phyloP scores from a whole-genome alignment of 2,888 invertebrate genomes.

The Diabrotica balteata region DNA sequence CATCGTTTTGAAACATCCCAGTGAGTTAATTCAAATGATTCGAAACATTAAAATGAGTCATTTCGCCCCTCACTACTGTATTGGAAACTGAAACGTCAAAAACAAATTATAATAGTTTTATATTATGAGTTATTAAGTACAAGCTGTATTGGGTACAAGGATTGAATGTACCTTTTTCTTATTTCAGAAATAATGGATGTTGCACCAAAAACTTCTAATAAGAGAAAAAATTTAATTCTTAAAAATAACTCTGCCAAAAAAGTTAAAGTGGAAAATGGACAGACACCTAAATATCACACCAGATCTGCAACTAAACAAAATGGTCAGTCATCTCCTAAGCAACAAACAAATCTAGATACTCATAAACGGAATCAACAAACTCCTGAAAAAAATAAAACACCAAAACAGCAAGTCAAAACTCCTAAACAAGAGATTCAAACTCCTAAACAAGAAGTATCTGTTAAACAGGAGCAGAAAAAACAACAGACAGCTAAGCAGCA shows the following conservation, averaged over 20 bases:
- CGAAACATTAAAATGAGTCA: too few species aligned
- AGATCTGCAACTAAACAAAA: conserved; percentile 7
- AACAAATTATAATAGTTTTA: too few species aligned
- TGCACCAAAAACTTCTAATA: conserved; percentile 24
- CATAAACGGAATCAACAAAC: conserved; percentile 16
- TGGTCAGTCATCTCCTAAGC: conserved; percentile 1
- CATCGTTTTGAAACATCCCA: too few species aligned
- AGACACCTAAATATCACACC: conserved; percentile 1
- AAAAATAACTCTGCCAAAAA: conserved; percentile 17
- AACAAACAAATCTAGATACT: conserved; percentile 12
- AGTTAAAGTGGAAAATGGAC: conserved; percentile 24
- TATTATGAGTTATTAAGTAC: too few species aligned
- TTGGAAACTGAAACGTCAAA: too few species aligned
- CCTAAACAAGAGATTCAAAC: conserved; percentile 5
- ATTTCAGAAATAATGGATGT: conserved; percentile 27
- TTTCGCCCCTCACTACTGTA: too few species aligned
- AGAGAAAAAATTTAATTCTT: conserved; percentile 21
- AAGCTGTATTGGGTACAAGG: too few species aligned
- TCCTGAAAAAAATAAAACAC: conserved; percentile 11
- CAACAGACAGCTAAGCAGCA: conserved; percentile 16
- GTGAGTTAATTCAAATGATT: too few species aligned
- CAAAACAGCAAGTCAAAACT: neutral
- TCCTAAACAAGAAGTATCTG: neutral
- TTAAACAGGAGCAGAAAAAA: neutral
- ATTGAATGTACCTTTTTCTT: neutral